Conservation (phyloP, 2,113 vertebrate genomes). For the Zosterops japonicus region DNA sequence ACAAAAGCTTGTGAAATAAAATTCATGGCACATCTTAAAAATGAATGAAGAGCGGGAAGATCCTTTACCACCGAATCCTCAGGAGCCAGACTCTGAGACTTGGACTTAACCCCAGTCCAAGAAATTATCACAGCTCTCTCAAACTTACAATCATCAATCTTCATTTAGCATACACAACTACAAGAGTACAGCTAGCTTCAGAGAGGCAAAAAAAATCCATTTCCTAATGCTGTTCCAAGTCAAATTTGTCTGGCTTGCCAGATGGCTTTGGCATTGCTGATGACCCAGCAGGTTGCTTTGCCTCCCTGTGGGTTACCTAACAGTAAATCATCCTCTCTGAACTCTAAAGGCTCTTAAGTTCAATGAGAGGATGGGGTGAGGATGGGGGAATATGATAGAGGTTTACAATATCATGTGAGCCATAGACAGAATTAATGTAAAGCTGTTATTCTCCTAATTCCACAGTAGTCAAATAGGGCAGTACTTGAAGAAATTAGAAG, state of each 20-base stretch:
- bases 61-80: background rate
- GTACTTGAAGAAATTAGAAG: slow-evolving; percentile 1
- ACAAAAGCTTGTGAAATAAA: background rate
- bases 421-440: background rate
- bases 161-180: background rate
- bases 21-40: background rate
- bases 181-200: background rate
- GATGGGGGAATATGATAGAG: background rate
- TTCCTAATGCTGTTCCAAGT: background rate
- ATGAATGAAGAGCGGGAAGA: background rate
- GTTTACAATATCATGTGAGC: background rate
- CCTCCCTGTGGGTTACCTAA: background rate
- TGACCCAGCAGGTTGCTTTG: background rate
- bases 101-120: background rate
- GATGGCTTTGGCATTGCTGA: background rate
- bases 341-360: background rate
- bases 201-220: slow-evolving; percentile 3
- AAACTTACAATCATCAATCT: slow-evolving; percentile 1
- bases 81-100: background rate
- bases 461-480: background rate
- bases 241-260: background rate
- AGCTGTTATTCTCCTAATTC: background rate
- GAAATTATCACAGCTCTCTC: slow-evolving; percentile 9
- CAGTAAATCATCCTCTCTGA: background rate
- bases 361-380: background rate